Percentiles rank a stretch among this genome's conserved stretches.
phyloP scores from a whole-genome alignment of 2,888 invertebrate species.

The Dioctria rufipes region DNA sequence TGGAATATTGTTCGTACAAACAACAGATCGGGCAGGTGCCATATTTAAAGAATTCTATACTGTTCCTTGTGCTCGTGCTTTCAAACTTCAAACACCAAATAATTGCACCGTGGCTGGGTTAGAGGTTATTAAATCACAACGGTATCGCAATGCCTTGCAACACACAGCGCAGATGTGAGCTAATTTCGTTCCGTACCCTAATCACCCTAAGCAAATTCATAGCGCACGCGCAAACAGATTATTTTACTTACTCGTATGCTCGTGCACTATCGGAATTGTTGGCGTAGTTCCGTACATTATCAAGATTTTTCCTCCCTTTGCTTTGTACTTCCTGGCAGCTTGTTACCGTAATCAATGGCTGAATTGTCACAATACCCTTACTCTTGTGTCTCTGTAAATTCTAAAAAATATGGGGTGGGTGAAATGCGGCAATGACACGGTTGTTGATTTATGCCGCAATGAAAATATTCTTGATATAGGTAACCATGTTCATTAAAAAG shows the following conservation, averaged over 20 bases:
- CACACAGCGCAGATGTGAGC: slow-evolving; percentile 42
- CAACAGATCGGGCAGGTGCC: slow-evolving; percentile 34
- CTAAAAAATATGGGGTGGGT: neutral
- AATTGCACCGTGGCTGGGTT: slow-evolving; percentile 30
- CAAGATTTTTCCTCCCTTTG: slow-evolving; percentile 18
- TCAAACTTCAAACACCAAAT: neutral
- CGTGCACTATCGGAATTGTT: slow-evolving; percentile 50
- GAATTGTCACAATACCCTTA: neutral
- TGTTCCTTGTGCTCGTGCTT: neutral
- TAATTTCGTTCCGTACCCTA: slow-evolving; percentile 41
- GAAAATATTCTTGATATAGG: too few species aligned
- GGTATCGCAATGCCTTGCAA: neutral
- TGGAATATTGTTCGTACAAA: slow-evolving; percentile 17
- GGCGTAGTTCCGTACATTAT: slow-evolving; percentile 40
- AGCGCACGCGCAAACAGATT: slow-evolving; percentile 33
- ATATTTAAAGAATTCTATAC: slow-evolving; percentile 11
- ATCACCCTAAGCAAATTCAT: slow-evolving; percentile 47
- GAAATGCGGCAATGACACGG: neutral
- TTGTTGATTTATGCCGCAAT: too few species aligned
- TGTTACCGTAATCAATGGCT: slow-evolving; percentile 17
- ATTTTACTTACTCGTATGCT: neutral
- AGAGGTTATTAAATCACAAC: slow-evolving; percentile 39
- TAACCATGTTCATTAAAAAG: too few species aligned
- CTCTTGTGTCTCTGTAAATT: neutral
- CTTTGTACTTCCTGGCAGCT: slow-evolving; percentile 46